phyloP scores from a whole-genome alignment of 2,888 invertebrate species.

The Erebia aethiops region DNA sequence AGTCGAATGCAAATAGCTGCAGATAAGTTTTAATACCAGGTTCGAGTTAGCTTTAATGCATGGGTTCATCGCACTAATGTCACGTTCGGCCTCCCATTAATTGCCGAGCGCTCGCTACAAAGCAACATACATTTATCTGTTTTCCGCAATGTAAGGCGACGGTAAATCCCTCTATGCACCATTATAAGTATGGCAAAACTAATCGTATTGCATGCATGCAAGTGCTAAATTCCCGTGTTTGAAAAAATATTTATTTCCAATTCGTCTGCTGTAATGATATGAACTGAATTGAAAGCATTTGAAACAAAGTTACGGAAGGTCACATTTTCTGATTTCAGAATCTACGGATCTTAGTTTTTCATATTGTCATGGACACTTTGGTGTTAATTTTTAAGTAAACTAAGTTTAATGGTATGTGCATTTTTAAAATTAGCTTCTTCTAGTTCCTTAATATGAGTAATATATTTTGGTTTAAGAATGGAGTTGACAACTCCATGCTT shows the following conservation, averaged over 20 bases:
- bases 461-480: too few species aligned
- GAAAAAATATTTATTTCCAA: conserved; percentile 1
- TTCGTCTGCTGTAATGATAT: conserved; percentile 20
- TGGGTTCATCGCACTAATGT: conserved; percentile 77
- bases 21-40: conserved; percentile 81
- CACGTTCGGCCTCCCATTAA: conserved; percentile 81
- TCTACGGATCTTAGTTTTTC: not conserved
- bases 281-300: conserved; percentile 34
- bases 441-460: too few species aligned
- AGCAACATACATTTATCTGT: conserved; percentile 71
- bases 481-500: too few species aligned
- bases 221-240: conserved; percentile 22
- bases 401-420: not conserved
- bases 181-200: conserved; percentile 26
- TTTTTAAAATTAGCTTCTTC: too few species aligned
- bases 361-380: too few species aligned
- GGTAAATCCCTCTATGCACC: conserved; percentile 38
- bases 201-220: conserved; percentile 25
- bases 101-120: conserved; percentile 66
- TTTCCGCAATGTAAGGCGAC: conserved; percentile 51
- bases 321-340: conserved; percentile 20
- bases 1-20: conserved; percentile 78
- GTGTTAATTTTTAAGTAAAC: too few species aligned
- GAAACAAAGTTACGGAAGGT: conserved; percentile 35
- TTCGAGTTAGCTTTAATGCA: conserved; percentile 69